These are phyloP conservation scores for Siphlonurus alternatus DNA, from an alignment of 2,888 invertebrate species.

Conservation along the genomic window DNA sequence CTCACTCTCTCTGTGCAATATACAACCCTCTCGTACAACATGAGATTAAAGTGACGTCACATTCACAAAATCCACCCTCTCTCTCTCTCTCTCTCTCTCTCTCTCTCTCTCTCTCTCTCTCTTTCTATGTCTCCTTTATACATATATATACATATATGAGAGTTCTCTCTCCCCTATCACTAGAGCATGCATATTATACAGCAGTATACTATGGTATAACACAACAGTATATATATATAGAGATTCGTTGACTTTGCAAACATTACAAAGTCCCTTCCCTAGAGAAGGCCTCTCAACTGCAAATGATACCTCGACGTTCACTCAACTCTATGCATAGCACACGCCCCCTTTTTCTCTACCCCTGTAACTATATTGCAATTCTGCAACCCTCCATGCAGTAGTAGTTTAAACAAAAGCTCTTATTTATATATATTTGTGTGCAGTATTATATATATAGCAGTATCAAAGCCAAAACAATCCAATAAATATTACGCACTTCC, in stretches of 20 bases:
- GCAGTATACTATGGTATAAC: no score
- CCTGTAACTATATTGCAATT: no score
- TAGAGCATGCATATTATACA: not conserved
- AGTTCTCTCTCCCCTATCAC: not conserved
- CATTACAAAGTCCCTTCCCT: not conserved
- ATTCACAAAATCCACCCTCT: not conserved
- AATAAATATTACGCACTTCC: no score
- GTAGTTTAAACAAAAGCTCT: not conserved
- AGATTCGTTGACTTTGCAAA: not conserved
- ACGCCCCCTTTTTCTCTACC: not conserved
- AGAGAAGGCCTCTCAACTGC: not conserved
- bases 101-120: not conserved
- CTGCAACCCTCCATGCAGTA: no score
- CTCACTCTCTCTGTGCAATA: not conserved
- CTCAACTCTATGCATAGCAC: not conserved
- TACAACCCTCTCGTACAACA: no score
- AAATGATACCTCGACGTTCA: not conserved
- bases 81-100: not conserved
- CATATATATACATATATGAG: not conserved
- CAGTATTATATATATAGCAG: not conserved
- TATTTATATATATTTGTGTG: not conserved
- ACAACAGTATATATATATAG: not conserved
- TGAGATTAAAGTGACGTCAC: constrained; percentile 4
- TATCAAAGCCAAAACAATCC: not conserved
- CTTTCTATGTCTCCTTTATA: not conserved